Evolutionary conservation across 2,888 invertebrate species (phyloP), one percentile per base, ranked within the genome.

Genomic region (Phrixothrix hirtus): DNA sequence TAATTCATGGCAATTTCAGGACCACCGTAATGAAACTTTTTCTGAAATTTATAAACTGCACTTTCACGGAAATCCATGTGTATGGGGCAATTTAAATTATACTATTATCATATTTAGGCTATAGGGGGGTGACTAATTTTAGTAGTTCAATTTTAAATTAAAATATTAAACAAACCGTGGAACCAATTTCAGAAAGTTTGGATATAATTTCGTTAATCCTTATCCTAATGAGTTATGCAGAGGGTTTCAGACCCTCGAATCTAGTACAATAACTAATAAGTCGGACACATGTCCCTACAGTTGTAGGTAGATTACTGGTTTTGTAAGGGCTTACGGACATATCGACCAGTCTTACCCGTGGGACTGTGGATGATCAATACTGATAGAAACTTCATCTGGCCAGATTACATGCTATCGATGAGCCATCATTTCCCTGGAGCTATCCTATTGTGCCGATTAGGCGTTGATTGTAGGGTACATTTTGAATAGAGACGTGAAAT

Each of bases 381-480:
- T 44, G 54, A 54, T 48, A 38, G 43, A 48, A 47, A 39, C 49
- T 55, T 49, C 41, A 55, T 55, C 44, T 49, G 49, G 32, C 25
- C 36, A 48, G 54, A 54, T 54, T 54, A 54, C 42, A 54, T 47
- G 37, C 54, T 49, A 55, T 55, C 54, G 49, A 26, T 25, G 39
- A 31, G 39, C 38, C 48, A 49, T 49, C 44, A 49, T 49, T 54
- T 54, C 53, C 54, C 54, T 11, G 15, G 54, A 49, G 49, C 36
- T 44, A 16, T 36, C 45, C 13, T 45, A 43, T 49, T 43, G 26
- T 34, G 30, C 43, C 42, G 54, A 54, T 54, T 54, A 54, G 43
- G 36, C 31, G 36, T 29, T 52, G 52, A 47, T 52, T 52, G 52
- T 27, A 46, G 50, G 50, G 43, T 44, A 21, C 29, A 9, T 13